Evolutionary conservation across 2,113 vertebrate genomes (phyloP), one percentile per base, ranked within the genome.

Genomic region (Actenoides lindsayi): DNA sequence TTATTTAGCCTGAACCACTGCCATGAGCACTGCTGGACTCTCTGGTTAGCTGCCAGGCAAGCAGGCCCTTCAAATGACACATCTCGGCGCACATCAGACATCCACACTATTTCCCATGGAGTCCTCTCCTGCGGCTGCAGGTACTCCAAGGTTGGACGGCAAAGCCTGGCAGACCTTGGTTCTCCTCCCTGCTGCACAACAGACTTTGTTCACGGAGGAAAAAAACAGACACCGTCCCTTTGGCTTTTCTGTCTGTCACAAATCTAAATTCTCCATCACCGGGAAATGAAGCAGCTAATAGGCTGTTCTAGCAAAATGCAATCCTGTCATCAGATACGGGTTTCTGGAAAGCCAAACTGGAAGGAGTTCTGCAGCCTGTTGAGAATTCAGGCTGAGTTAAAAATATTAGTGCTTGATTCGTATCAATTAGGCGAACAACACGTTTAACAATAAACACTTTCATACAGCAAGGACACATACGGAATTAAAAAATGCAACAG

Each of bases 1-100:
- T 94, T 95, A 76, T 95, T 95, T 65, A 89, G 54, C 71, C 92
- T 90, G 75, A 94, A 90, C 63, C 15, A 3, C 80, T 94, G 92
- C 94, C 92, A 89, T 86, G 56, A 33, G 65, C 21, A 2, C 95
- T 94, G 90, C 70, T 95, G 92, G 92, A 63, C 85, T 93, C 68
- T 83, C 87, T 96, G 93, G 76, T 88, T 21, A 54, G 82, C 83
- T 94, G 90, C 90, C 92, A 95, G 87, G 41, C 2, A 1, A 96
- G 78, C 78, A 63, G 87, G 30, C 88, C 82, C 79, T 96, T 62
- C 91, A 21, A 86, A 81, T 39, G 79, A 21, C 79, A 69, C 78
- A 80, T 90, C 84, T 83, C 42, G 4, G 67, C 25, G 39, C 77
- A 25, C 95, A 85, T 74, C 79, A 83, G 88, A 83, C 71, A 46